Conservation (phyloP, 2,797 vertebrate genomes). For the Enteromius viviparus region DNA sequence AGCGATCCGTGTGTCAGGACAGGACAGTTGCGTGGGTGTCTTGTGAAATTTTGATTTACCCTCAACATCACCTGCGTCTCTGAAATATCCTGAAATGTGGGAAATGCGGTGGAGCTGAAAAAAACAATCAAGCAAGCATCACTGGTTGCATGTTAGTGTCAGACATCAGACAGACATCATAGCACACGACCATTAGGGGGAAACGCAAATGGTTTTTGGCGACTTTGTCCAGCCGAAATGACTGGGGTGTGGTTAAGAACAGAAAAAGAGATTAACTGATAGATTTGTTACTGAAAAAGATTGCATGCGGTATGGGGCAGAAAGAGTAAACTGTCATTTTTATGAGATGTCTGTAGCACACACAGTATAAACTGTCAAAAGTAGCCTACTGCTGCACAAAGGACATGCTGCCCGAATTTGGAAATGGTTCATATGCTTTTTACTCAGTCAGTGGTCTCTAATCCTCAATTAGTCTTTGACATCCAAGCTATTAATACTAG, state of each 20-base stretch:
- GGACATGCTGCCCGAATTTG: constrained; percentile 18
- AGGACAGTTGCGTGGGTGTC: constrained; percentile 25
- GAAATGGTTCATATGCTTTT: constrained; percentile 48
- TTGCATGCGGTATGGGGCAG: background rate
- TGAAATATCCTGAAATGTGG: constrained; percentile 29
- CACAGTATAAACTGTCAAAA: constrained; percentile 27
- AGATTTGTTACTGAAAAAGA: constrained; percentile 20
- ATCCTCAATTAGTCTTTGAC: constrained; percentile 54
- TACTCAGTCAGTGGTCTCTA: constrained; percentile 45
- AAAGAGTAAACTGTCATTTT: constrained; percentile 16
- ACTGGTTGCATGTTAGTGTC: constrained; percentile 38
- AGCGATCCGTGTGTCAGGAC: background rate
- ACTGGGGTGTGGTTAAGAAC: constrained; percentile 4
- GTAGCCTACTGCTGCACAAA: background rate
- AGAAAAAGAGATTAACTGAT: constrained; percentile 8
- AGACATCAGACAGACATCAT: constrained; percentile 22
- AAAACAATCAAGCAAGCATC: constrained; percentile 48
- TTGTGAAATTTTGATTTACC: constrained; percentile 38
- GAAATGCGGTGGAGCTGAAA: constrained; percentile 38
- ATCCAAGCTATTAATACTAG: constrained; percentile 47
- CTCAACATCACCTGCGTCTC: constrained; percentile 39
- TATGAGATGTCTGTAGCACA: constrained; percentile 20
- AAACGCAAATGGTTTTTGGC: constrained; percentile 31
- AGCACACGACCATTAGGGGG: constrained; percentile 9
- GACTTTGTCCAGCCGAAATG: background rate